These are phyloP conservation scores for Lottia gigantea DNA, from an alignment of 2,888 invertebrate genomes.

Conservation along the genomic window DNA sequence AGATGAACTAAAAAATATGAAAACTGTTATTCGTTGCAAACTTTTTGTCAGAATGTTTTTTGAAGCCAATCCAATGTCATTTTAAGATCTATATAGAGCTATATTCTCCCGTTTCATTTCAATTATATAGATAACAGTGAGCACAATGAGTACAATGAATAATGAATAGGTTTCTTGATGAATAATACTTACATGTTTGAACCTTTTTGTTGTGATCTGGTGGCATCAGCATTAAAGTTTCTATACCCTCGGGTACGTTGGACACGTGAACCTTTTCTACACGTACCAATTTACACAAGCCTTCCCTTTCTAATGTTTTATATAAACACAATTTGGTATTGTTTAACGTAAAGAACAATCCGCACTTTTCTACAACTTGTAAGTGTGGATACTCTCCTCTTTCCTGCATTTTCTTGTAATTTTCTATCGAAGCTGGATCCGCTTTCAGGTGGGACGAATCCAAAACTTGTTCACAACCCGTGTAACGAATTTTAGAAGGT, in stretches of 20 bases:
- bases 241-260: slow-evolving; percentile 2
- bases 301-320: slow-evolving; percentile 12
- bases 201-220: slow-evolving; percentile 4
- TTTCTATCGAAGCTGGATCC: not conserved
- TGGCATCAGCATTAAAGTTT: slow-evolving; percentile 11
- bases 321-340: slow-evolving; percentile 11
- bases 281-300: slow-evolving; percentile 11
- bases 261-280: slow-evolving; percentile 7
- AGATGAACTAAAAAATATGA: too few species aligned
- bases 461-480: slow-evolving; percentile 5
- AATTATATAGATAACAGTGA: too few species aligned
- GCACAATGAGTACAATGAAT: too few species aligned
- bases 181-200: slow-evolving; percentile 7
- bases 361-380: slow-evolving; percentile 13
- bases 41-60: too few species aligned
- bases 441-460: slow-evolving; percentile 5
- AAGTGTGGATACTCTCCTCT: slow-evolving; percentile 6
- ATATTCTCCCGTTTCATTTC: too few species aligned
- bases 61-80: too few species aligned
- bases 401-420: slow-evolving; percentile 10
- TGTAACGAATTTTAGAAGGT: slow-evolving; percentile 2
- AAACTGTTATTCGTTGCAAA: too few species aligned
- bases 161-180: not conserved
- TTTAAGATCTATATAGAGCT: too few species aligned
- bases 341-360: slow-evolving; percentile 15